phyloP scores from a whole-genome alignment of 1,140 invertebrate genomes.

The Conus betulinus region DNA sequence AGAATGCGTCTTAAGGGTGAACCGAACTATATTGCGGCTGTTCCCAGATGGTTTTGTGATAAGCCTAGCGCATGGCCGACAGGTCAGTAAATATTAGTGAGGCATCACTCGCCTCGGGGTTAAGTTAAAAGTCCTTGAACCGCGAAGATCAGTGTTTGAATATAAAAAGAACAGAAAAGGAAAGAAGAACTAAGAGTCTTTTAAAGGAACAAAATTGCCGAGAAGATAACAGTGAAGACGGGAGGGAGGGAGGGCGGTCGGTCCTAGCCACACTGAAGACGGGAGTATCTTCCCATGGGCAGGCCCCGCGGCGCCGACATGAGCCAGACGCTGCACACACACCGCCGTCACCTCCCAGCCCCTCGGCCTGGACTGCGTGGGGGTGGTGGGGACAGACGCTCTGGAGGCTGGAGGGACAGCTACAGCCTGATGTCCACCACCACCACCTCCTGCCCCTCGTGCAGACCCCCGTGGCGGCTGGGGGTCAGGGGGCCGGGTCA shows the following conservation, averaged over 20 bases:
- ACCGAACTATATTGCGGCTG: no score
- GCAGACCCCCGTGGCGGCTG: background rate
- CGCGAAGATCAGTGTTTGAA: background rate
- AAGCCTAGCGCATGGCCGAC: no score
- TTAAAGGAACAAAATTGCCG: background rate
- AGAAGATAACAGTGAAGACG: no score
- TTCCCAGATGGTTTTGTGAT: no score
- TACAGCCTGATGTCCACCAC: slow-evolving; percentile 36
- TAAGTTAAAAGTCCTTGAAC: no score
- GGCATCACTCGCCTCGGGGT: no score
- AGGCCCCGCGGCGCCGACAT: background rate
- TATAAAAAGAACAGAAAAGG: background rate
- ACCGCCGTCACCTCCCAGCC: background rate
- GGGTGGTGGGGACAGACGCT: background rate
- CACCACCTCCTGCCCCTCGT: background rate
- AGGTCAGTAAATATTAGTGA: no score
- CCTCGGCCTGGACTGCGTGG: background rate
- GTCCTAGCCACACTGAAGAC: background rate
- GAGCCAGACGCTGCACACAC: background rate
- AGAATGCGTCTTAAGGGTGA: no score
- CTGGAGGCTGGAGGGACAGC: background rate
- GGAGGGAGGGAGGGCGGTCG: no score
- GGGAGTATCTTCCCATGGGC: background rate
- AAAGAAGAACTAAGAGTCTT: background rate
- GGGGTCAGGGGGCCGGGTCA: background rate